Base-by-base conservation (phyloP, 1,140 invertebrate species). In the Brachionus rotundiformis region DNA sequence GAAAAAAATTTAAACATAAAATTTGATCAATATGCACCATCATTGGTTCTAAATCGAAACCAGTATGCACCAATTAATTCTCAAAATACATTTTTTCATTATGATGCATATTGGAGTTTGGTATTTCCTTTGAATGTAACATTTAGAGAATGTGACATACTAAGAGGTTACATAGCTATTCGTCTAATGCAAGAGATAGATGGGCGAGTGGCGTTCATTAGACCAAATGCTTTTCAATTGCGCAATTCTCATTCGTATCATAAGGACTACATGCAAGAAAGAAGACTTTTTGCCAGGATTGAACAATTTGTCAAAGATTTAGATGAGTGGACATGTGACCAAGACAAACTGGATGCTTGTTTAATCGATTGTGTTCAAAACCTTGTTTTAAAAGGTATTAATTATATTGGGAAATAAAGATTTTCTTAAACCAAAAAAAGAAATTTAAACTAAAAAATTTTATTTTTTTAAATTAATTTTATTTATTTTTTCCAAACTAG, bases 1-100 rank as follows among this genome's bases (percentile, higher is more conserved):
- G 75, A 76, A 2, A 36, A 54, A 11, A 61, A 16, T 4, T 31
- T 85, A 3, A 82, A 85, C 33, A 77, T 86, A 2, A 77, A 76
- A 13, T 84, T 86, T 77, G 83, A 86, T 59, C 25, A 61, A n/a
- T 10, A 23, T 63, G 84, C 84, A 19, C 85, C 84, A 19, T 81
- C 83, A 10, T 68, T 83, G 7, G 65, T 84, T 27, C 29, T 86
- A 2, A 82, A 83, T 11, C 23, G 33, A 59, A 84, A 84, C 2
- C 84, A 83, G 2, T 86, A 83, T 83, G 82, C 79, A n/a, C 86
- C 83, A 11, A 84, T 82, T 39, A 85, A 87, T 75, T 86, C 85
- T 13, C 86, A 87, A 82, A 87, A 87, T 80, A 87, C 86, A 6
- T 49, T 87, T 16, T 87, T 85, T 82, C 83, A 83, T 59, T 81